Conservation (phyloP, 2,113 vertebrate genomes). For the Coreoperca whiteheadi region DNA sequence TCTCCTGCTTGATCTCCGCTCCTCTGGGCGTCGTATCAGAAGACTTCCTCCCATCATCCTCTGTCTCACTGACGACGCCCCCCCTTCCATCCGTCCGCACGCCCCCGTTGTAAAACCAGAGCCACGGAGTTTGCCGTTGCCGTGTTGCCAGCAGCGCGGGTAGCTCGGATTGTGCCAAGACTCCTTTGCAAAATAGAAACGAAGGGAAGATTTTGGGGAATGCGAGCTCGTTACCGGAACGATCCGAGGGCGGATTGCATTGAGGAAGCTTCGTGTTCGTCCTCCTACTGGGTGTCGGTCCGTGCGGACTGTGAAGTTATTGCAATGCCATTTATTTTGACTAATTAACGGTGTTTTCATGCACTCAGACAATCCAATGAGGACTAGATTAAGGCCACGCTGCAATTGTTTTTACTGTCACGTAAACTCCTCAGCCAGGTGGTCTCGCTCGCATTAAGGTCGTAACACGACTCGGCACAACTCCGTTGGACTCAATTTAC, state of each 20-base stretch:
- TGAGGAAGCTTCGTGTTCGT: neutral
- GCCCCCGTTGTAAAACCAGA: constrained; percentile 6
- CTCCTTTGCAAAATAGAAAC: neutral
- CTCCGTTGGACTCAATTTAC: no score
- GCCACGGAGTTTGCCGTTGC: neutral
- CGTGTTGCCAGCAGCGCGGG: constrained; percentile 1
- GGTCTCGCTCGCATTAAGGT: neutral
- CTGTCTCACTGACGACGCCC: neutral
- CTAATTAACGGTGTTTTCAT: no score
- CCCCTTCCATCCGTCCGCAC: neutral
- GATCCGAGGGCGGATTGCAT: neutral
- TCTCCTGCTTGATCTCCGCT: neutral
- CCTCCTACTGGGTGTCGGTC: neutral
- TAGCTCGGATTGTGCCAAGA: neutral
- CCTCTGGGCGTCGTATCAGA: constrained; percentile 31
- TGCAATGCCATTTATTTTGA: no score
- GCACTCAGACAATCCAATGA: no score
- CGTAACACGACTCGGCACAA: neutral
- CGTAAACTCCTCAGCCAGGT: no score
- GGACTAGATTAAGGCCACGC: no score
- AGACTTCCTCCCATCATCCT: constrained; percentile 11
- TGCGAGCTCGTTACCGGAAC: neutral
- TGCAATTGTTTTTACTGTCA: no score
- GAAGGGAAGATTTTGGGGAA: neutral
- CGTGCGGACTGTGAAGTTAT: no score